phyloP scores from a whole-genome alignment of 2,113 vertebrate genomes.

The human (Homo sapiens) region GRCh38 chr1:116665001-116665500 shows the following conservation, averaged over 20 bases:
- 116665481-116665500: neutral
- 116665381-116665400: neutral
- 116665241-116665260: neutral
- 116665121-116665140: neutral
- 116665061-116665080: neutral
- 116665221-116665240: neutral
- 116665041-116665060: neutral
- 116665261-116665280: neutral
- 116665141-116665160: neutral
- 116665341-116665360: neutral
- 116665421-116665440: neutral
- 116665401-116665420: neutral
- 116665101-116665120: neutral
- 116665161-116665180: neutral
- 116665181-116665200: neutral
- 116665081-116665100: neutral
- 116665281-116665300: neutral
- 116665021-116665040: neutral
- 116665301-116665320: neutral
- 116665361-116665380: neutral
- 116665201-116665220: neutral
- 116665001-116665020: neutral
- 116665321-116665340: neutral
- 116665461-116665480: neutral
- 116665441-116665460: neutral